phyloP scores from a whole-genome alignment of 2,888 invertebrate species.

The Atethmia centrago region DNA sequence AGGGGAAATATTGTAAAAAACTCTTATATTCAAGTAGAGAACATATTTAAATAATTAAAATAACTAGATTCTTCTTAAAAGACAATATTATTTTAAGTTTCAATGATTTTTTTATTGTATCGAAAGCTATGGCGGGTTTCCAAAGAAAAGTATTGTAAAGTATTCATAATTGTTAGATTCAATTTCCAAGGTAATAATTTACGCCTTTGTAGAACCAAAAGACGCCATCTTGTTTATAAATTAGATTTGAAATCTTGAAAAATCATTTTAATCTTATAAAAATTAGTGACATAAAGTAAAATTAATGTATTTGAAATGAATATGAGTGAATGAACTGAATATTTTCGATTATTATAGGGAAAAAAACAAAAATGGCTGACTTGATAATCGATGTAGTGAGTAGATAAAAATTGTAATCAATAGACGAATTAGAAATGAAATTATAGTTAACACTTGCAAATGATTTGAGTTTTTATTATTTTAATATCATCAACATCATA shows the following conservation, averaged over 20 bases:
- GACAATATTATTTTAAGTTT: conserved; percentile 26
- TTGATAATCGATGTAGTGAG: conserved; percentile 48
- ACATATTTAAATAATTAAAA: conserved; percentile 51
- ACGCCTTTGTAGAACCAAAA: conserved; percentile 8
- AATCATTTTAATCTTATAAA: conserved; percentile 21
- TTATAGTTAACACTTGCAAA: conserved; percentile 64
- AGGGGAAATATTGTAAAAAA: conserved; percentile 66
- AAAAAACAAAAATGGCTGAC: conserved; percentile 47
- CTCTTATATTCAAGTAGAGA: conserved; percentile 62
- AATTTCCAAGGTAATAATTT: conserved; percentile 6
- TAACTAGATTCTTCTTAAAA: conserved; percentile 4
- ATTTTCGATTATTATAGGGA: conserved; percentile 25
- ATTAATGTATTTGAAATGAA: conserved; percentile 25
- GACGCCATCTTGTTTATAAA: conserved; percentile 21
- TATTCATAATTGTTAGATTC: conserved; percentile 17
- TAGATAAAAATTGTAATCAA: conserved; percentile 54
- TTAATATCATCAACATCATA: neutral
- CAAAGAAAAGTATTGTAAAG: conserved; percentile 55
- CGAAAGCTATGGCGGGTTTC: conserved; percentile 56
- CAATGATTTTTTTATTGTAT: conserved; percentile 29
- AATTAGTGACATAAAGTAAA: conserved; percentile 31
- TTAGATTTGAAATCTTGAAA: conserved; percentile 9
- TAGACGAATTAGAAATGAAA: conserved; percentile 60
- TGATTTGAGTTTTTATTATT: conserved; percentile 43
- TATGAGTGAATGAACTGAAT: conserved; percentile 45